phyloP scores from a whole-genome alignment of 2,888 invertebrate species.

The Gymnocheta viridis region DNA sequence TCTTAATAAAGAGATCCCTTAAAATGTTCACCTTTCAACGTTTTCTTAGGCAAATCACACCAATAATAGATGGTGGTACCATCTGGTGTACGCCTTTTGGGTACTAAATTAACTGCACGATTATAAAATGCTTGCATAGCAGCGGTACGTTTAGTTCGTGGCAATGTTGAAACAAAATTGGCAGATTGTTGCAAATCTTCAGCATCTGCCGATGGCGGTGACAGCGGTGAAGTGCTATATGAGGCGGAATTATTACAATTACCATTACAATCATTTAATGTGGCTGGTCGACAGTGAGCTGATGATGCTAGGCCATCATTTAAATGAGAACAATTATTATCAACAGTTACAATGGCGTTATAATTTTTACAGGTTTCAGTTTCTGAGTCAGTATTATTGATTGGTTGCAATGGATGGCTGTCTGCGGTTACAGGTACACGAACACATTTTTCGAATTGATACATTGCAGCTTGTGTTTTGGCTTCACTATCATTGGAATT shows the following conservation, averaged over 20 bases:
- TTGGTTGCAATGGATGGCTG: slow-evolving; percentile 78
- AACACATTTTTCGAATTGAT: slow-evolving; percentile 77
- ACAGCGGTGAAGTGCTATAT: slow-evolving; percentile 62
- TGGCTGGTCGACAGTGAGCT: slow-evolving; percentile 42
- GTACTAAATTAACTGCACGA: slow-evolving; percentile 84
- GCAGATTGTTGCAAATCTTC: slow-evolving; percentile 67
- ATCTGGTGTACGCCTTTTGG: slow-evolving; percentile 90
- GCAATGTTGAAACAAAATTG: slow-evolving; percentile 73
- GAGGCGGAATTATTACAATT: slow-evolving; percentile 74
- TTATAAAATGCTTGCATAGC: slow-evolving; percentile 78
- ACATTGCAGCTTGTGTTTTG: slow-evolving; percentile 40
- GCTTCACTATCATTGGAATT: slow-evolving; percentile 35
- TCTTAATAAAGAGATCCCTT: neutral
- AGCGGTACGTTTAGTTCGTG: slow-evolving; percentile 76
- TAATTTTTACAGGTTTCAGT: slow-evolving; percentile 69
- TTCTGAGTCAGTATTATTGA: slow-evolving; percentile 41
- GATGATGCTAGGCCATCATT: slow-evolving; percentile 56
- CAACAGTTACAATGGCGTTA: slow-evolving; percentile 62
- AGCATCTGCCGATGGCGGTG: slow-evolving; percentile 58
- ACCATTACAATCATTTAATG: slow-evolving; percentile 77
- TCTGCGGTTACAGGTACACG: slow-evolving; percentile 78
- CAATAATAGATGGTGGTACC: slow-evolving; percentile 93
- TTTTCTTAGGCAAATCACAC: slow-evolving; percentile 89
- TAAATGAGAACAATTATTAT: slow-evolving; percentile 65
- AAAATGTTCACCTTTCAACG: slow-evolving; percentile 82